These are phyloP conservation scores for Engystomops pustulosus DNA, from an alignment of 2,113 vertebrate genomes.

Conservation along the genomic window DNA sequence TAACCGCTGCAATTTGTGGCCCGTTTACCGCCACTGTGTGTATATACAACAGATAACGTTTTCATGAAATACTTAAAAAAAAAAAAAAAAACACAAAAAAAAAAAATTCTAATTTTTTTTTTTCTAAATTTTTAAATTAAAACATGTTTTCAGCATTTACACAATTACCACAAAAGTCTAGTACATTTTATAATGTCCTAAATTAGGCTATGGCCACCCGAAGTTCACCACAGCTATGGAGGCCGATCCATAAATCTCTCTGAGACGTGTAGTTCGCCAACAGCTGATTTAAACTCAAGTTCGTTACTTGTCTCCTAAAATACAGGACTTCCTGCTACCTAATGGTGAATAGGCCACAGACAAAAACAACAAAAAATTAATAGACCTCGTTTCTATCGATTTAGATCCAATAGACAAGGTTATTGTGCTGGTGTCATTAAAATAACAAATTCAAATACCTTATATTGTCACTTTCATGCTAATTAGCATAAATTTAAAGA, in stretches of 20 bases:
- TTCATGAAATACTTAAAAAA: constrained; percentile 25
- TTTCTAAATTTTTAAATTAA: constrained; percentile 38
- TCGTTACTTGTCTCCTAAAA: constrained; percentile 9
- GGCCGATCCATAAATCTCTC: neutral
- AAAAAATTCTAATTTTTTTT: neutral
- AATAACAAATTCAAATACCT: constrained; percentile 19
- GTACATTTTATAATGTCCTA: constrained; percentile 41
- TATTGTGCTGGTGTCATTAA: neutral
- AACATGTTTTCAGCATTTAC: constrained; percentile 43
- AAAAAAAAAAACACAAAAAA: constrained; percentile 13
- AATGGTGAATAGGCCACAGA: constrained; percentile 27
- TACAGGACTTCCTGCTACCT: constrained; percentile 31
- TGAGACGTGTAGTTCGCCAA: constrained; percentile 1
- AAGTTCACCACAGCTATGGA: no score
- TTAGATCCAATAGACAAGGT: neutral
- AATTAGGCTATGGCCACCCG: neutral
- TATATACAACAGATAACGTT: constrained; percentile 2
- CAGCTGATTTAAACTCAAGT: neutral
- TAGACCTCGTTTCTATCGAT: neutral
- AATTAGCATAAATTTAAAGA: constrained; percentile 11
- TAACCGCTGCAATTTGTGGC: neutral
- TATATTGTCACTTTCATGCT: constrained; percentile 14
- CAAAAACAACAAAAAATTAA: neutral
- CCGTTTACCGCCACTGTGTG: neutral
- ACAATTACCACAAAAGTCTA: constrained; percentile 43